A percentile compares a stretch with the other conserved stretches of the same genome.
These are phyloP conservation scores for Pegoplata infirma DNA, from an alignment of 2,888 invertebrate species.

Conservation along the genomic window DNA sequence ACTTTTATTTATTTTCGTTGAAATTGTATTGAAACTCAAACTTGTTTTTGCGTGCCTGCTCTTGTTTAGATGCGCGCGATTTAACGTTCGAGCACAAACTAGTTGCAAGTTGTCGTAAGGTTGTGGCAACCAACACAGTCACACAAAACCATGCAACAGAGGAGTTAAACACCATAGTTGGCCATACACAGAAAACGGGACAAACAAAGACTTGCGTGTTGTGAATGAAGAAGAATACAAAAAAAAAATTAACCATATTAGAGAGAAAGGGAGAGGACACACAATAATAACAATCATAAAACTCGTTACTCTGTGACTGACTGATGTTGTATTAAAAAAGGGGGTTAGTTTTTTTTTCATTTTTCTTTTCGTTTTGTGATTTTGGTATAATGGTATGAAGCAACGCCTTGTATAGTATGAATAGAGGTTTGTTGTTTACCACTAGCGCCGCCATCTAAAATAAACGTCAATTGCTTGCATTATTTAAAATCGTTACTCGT, in stretches of 20 bases:
- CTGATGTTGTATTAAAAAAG: neutral
- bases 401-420: conserved; percentile 64
- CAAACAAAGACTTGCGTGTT: neutral
- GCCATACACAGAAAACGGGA: conserved; percentile 47
- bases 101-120: conserved; percentile 71
- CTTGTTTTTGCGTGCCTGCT: conserved; percentile 72
- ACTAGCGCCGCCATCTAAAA: conserved; percentile 63
- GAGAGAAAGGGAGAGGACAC: conserved; percentile 27
- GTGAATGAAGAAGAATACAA: neutral
- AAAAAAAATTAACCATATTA: too few species aligned
- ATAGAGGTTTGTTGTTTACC: conserved; percentile 26
- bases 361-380: neutral
- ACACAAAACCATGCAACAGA: conserved; percentile 49
- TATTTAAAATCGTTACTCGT: conserved; percentile 63
- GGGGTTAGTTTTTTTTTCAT: neutral
- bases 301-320: conserved; percentile 37
- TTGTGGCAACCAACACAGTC: conserved; percentile 35
- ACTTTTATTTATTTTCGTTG: too few species aligned
- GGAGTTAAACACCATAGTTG: conserved; percentile 61
- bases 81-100: conserved; percentile 78
- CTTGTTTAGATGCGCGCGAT: conserved; percentile 76
- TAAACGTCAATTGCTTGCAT: conserved; percentile 46
- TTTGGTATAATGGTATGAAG: conserved; percentile 27
- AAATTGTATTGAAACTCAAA: conserved; percentile 56
- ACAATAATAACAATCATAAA: conserved; percentile 65